phyloP scores from a whole-genome alignment of 2,888 invertebrate species.

The Sympetrum striolatum region DNA sequence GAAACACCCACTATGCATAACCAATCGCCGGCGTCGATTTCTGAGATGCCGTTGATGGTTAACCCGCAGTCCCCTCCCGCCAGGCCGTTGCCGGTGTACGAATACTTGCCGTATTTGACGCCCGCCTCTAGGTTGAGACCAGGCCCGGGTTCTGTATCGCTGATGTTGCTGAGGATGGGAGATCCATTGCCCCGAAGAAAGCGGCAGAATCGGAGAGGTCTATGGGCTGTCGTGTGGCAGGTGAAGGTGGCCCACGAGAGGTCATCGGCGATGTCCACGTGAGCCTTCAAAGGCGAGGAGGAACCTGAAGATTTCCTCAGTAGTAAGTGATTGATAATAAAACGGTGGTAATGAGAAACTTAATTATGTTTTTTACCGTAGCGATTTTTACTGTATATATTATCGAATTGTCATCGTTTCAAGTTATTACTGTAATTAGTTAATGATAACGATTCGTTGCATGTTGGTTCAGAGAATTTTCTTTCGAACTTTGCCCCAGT shows the following conservation, averaged over 20 bases:
- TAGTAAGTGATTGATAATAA: no score
- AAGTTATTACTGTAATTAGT: no score
- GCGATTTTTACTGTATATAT: no score
- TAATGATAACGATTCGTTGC: no score
- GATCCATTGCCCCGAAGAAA: neutral
- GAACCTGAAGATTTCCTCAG: neutral
- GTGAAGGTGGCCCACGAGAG: neutral
- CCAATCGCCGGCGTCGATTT: constrained; percentile 20
- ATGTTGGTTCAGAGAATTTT: no score
- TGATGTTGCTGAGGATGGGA: neutral
- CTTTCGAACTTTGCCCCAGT: no score
- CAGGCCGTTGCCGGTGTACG: neutral
- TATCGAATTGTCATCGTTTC: no score
- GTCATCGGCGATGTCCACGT: constrained; percentile 6
- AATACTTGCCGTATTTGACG: neutral
- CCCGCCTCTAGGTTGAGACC: constrained; percentile 13
- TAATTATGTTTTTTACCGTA: no score
- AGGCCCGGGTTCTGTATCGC: neutral
- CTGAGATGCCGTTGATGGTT: neutral
- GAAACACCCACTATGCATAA: neutral
- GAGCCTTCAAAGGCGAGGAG: neutral
- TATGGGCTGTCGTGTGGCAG: constrained; percentile 1
- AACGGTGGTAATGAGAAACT: no score
- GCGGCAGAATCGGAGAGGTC: constrained; percentile 13
- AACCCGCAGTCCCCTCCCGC: constrained; percentile 14